Conservation (phyloP, 2,113 vertebrate species). For the Rissa tridactyla region DNA sequence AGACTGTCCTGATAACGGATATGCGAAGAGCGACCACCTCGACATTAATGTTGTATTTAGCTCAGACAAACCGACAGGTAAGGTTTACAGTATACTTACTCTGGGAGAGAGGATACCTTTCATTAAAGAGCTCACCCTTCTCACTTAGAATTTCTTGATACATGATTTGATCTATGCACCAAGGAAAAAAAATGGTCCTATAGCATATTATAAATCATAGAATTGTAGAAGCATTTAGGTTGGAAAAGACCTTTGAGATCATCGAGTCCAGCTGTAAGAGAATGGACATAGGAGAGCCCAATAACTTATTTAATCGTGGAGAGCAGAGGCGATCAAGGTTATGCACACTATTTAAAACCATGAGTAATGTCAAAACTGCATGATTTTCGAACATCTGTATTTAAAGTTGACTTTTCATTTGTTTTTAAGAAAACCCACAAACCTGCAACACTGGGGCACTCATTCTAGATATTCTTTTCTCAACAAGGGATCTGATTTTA, state of each 20-base stretch:
- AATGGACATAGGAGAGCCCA: not conserved
- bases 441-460: not conserved
- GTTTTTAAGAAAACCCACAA: not conserved
- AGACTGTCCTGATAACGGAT: not conserved
- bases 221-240: not conserved
- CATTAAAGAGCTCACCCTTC: constrained; percentile 46
- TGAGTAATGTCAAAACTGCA: not conserved
- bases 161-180: not conserved
- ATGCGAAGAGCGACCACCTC: not conserved
- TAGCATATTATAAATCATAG: not conserved
- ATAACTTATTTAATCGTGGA: not conserved
- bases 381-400: not conserved
- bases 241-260: not conserved
- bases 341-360: not conserved
- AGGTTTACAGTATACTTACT: not conserved
- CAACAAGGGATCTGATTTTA: not conserved
- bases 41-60: not conserved
- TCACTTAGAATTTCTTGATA: constrained; percentile 14
- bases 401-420: not conserved
- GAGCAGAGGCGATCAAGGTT: not conserved
- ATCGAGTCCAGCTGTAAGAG: not conserved
- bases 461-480: not conserved
- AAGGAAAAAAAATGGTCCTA: not conserved
- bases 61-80: constrained; percentile 27
- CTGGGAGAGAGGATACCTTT: constrained; percentile 4